phyloP scores from a whole-genome alignment of 2,113 vertebrate species.

The Thamnaconus septentrionalis region DNA sequence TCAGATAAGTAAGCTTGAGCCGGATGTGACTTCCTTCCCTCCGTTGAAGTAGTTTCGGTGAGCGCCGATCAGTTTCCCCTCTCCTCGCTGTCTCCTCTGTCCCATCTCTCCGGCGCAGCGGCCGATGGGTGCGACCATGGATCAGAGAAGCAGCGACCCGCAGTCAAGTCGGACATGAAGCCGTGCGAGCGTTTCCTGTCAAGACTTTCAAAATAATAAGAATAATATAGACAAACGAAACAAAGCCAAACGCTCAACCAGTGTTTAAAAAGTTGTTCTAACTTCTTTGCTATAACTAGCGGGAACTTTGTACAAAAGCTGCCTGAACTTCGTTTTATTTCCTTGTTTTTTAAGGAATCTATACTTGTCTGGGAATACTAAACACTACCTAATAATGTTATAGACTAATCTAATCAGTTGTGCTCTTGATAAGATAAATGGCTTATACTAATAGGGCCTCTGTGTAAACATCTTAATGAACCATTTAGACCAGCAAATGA shows the following conservation, averaged over 20 bases:
- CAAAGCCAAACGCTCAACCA: neutral
- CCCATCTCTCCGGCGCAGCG: conserved; percentile 78
- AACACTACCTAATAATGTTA: too few relatives aligned
- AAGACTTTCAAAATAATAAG: conserved; percentile 41
- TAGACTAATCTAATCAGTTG: too few relatives aligned
- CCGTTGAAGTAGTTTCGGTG: conserved; percentile 23
- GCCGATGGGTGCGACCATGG: conserved; percentile 58
- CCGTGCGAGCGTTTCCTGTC: conserved; percentile 23
- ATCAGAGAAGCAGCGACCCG: conserved; percentile 8
- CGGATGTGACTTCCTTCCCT: neutral
- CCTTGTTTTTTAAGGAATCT: too few relatives aligned
- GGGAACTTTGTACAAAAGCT: too few relatives aligned
- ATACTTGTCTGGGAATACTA: too few relatives aligned
- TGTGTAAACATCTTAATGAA: too few relatives aligned
- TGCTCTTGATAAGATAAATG: too few relatives aligned
- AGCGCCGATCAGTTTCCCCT: conserved; percentile 42
- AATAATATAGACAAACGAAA: neutral
- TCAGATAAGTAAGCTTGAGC: neutral
- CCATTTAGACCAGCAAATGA: too few relatives aligned
- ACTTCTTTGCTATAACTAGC: too few relatives aligned
- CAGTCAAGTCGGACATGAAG: accelerated
- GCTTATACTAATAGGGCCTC: too few relatives aligned
- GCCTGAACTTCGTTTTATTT: too few relatives aligned
- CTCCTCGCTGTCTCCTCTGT: conserved; percentile 66
- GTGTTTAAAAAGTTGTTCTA: neutral